Conservation (phyloP, 2,888 invertebrate genomes). For the Thecocarcelia acutangulata region DNA sequence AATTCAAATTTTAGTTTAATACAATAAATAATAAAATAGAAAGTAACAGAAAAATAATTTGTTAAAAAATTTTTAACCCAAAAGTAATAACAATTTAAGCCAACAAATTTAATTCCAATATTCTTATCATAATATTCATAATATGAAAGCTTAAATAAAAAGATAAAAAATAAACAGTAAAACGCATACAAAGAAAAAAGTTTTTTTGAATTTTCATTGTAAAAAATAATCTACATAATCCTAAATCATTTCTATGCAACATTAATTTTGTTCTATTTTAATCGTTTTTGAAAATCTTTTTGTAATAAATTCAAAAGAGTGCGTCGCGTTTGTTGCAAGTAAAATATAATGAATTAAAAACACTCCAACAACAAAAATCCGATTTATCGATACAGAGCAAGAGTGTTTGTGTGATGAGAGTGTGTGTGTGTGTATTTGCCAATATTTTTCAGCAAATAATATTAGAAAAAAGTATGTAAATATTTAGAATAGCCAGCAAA, state of each 20-base stretch:
- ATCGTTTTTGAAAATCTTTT: neutral
- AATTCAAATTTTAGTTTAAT: neutral
- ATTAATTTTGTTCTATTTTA: neutral
- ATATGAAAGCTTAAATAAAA: neutral
- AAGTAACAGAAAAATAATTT: neutral
- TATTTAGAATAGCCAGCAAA: neutral
- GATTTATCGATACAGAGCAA: neutral
- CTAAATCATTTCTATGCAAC: conserved; percentile 5
- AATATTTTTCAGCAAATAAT: neutral
- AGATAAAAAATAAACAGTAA: neutral
- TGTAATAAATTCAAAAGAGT: neutral
- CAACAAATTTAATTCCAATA: no score
- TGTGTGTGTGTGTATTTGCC: neutral
- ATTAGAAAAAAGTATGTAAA: neutral
- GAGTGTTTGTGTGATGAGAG: neutral
- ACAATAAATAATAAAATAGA: neutral
- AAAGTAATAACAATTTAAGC: neutral
- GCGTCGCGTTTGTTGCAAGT: conserved; percentile 5
- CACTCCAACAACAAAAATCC: conserved; percentile 16
- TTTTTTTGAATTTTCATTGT: conserved; percentile 1
- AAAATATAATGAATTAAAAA: neutral
- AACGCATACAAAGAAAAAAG: neutral
- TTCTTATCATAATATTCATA: no score
- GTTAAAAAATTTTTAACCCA: neutral
- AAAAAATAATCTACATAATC: conserved; percentile 13